Evolutionary conservation across 2,888 invertebrate species (phyloP).

Genomic region (Endotricha flammealis): DNA sequence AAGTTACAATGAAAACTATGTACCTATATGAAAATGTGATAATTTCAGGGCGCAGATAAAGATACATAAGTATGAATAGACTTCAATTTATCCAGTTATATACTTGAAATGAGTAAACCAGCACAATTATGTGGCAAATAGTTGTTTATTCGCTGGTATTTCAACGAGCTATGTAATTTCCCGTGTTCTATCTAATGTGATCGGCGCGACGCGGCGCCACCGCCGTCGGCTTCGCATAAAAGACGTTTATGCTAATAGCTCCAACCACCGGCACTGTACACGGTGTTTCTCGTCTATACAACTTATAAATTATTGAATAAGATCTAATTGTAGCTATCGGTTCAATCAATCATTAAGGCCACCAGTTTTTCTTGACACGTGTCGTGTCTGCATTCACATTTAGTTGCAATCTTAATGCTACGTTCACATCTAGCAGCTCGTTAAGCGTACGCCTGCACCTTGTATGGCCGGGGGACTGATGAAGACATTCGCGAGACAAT

Average conservation of each 20-base stretch:
- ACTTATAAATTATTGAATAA: constrained; percentile 66
- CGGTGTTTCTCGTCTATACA: constrained; percentile 49
- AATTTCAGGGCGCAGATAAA: too few species aligned
- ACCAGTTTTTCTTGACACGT: constrained; percentile 33
- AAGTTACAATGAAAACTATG: too few species aligned
- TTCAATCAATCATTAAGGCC: constrained; percentile 49
- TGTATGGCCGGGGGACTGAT: too few species aligned
- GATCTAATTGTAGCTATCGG: constrained; percentile 54
- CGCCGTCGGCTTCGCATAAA: constrained; percentile 63
- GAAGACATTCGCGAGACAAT: too few species aligned
- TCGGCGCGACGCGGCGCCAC: constrained; percentile 67
- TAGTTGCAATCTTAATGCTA: constrained; percentile 1
- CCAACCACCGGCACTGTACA: constrained; percentile 44
- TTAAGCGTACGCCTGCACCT: too few species aligned
- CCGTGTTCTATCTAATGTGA: constrained; percentile 61
- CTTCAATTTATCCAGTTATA: constrained; percentile 27
- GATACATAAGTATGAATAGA: constrained; percentile 29
- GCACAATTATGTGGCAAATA: constrained; percentile 62
- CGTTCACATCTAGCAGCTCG: constrained; percentile 1
- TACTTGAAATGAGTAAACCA: constrained; percentile 47
- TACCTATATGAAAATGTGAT: too few species aligned
- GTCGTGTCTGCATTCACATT: constrained; percentile 13
- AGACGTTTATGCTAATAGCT: constrained; percentile 66
- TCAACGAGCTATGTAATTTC: constrained; percentile 66
- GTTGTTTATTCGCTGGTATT: constrained; percentile 60